A percentile compares a stretch with the other conserved stretches of the same genome.
These are phyloP conservation scores for Ailuropoda melanoleuca DNA, from an alignment of 2,113 vertebrate species.

Conservation along the genomic window DNA sequence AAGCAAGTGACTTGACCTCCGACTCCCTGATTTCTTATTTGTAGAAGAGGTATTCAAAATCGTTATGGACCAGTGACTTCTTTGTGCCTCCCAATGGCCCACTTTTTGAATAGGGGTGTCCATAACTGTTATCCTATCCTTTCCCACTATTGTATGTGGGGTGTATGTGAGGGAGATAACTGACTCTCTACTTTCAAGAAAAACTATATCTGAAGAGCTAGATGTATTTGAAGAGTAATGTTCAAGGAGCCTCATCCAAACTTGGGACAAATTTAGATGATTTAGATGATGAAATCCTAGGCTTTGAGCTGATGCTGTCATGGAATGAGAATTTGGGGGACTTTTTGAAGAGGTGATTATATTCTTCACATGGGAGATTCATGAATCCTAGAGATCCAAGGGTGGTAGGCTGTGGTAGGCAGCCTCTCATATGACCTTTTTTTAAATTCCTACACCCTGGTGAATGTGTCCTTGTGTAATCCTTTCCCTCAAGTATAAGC, in stretches of 20 bases:
- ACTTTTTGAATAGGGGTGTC: background rate
- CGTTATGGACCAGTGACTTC: background rate
- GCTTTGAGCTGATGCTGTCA: background rate
- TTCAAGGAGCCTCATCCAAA: background rate
- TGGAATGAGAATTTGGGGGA: background rate
- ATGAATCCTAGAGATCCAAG: background rate
- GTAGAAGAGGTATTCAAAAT: background rate
- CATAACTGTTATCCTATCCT: background rate
- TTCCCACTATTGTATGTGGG: background rate
- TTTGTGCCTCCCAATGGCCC: background rate
- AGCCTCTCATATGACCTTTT: background rate
- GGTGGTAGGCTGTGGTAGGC: background rate
- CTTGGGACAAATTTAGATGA: background rate
- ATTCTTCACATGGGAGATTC: background rate
- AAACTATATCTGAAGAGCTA: background rate
- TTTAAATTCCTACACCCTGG: background rate
- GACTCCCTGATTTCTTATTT: background rate
- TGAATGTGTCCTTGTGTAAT: background rate
- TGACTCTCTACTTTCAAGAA: background rate
- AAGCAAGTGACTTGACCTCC: background rate
- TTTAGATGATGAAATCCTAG: background rate
- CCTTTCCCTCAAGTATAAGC: background rate
- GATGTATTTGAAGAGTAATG: background rate
- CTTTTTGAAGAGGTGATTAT: background rate
- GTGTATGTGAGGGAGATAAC: background rate